These are phyloP conservation scores for Manduca sexta DNA, from an alignment of 1,140 invertebrate genomes.

Conservation along the genomic window DNA sequence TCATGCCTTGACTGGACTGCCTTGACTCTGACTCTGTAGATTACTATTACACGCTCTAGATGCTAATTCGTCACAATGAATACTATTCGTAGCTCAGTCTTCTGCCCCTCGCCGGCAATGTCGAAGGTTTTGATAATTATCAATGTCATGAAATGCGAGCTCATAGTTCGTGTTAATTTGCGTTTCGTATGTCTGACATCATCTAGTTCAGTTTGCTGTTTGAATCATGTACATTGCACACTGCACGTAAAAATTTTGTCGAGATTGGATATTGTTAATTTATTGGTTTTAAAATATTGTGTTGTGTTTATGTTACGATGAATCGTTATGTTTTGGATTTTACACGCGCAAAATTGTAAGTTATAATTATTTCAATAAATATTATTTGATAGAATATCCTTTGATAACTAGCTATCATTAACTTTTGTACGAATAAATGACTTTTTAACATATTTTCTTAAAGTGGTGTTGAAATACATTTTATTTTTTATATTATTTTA, in stretches of 20 bases:
- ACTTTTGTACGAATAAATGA: no score
- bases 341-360: constrained; percentile 35
- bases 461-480: no score
- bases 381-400: no score
- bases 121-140: constrained; percentile 19
- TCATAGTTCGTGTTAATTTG: constrained; percentile 41
- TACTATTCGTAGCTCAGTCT: no score
- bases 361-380: constrained; percentile 7
- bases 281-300: background rate
- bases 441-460: no score
- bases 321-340: constrained; percentile 25
- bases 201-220: constrained; percentile 42
- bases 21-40: no score
- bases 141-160: constrained; percentile 18
- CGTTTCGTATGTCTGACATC: constrained; percentile 50
- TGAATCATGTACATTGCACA: constrained; percentile 34
- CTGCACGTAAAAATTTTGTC: background rate
- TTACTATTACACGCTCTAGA: no score
- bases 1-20: no score
- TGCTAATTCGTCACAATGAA: no score
- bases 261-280: background rate
- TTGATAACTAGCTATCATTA: no score
- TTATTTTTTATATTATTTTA: no score
- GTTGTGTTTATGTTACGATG: constrained; percentile 15
- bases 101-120: background rate